phyloP scores from a whole-genome alignment of 2,797 vertebrate species.

The Cheirogaleus major region DNA sequence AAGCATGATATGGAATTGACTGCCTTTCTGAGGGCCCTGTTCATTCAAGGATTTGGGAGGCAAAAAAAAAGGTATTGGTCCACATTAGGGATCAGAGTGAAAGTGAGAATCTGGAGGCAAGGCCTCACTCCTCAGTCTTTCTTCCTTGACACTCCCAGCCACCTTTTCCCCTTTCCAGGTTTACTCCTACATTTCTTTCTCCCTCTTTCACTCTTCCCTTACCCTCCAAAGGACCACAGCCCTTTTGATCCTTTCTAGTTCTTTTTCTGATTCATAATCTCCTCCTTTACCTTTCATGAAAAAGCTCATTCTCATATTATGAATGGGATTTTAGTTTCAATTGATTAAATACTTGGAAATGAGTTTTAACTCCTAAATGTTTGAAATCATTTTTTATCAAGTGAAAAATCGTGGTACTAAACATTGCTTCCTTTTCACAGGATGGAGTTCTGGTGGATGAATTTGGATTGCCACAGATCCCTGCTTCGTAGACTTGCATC shows the following conservation, averaged over 20 bases:
- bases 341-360: conserved; percentile 31
- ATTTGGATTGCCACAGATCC: conserved; percentile 98
- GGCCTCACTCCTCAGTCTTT: neutral
- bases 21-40: neutral
- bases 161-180: neutral
- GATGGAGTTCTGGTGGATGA: conserved; percentile 98
- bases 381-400: conserved; percentile 24
- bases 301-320: neutral
- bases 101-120: neutral
- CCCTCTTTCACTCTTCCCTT: neutral
- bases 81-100: neutral
- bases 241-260: neutral
- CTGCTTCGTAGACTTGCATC: conserved; percentile 90
- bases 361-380: conserved; percentile 39
- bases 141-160: neutral
- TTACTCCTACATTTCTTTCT: neutral
- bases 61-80: neutral
- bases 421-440: conserved; percentile 83
- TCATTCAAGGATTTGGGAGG: neutral
- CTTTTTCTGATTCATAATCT: conserved; percentile 12
- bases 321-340: conserved; percentile 42
- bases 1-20: neutral
- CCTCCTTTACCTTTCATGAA: neutral
- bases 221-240: neutral
- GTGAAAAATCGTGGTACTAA: conserved; percentile 45